phyloP scores from a whole-genome alignment of 1,140 invertebrate genomes.

The Drosophila prosaltans region DNA sequence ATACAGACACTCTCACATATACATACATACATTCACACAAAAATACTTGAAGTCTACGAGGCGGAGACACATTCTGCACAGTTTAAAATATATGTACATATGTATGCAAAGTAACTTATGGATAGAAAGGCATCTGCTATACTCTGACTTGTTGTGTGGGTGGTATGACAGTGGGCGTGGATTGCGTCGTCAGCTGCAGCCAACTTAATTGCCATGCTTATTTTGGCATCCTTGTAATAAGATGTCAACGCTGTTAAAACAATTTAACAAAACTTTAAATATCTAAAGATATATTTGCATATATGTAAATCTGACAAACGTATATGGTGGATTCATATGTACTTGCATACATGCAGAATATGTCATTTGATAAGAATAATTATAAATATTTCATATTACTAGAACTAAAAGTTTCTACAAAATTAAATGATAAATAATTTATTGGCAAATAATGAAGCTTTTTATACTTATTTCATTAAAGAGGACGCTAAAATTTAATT shows the following conservation, averaged over 20 bases:
- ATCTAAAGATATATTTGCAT: not conserved
- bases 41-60: not conserved
- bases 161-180: constrained; percentile 32
- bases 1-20: constrained; percentile 2
- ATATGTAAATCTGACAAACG: not conserved
- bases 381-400: constrained; percentile 5
- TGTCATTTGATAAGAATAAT: not conserved
- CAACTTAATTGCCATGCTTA: constrained; percentile 69
- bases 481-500: too few relatives aligned
- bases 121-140: constrained; percentile 44
- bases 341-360: constrained; percentile 3
- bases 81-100: constrained; percentile 42
- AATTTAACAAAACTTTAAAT: constrained; percentile 41
- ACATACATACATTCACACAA: not conserved
- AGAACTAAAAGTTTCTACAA: not conserved
- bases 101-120: constrained; percentile 44
- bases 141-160: constrained; percentile 18
- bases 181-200: constrained; percentile 37
- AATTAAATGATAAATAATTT: not conserved
- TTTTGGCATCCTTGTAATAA: constrained; percentile 69
- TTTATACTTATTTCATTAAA: too few relatives aligned
- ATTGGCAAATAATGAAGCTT: too few relatives aligned
- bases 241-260: constrained; percentile 71
- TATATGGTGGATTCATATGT: not conserved
- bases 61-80: constrained; percentile 46